Evolutionary conservation across 2,888 invertebrate genomes (phyloP), one percentile per base, ranked within the genome.

Genomic region (Cataglyphis albicans): DNA sequence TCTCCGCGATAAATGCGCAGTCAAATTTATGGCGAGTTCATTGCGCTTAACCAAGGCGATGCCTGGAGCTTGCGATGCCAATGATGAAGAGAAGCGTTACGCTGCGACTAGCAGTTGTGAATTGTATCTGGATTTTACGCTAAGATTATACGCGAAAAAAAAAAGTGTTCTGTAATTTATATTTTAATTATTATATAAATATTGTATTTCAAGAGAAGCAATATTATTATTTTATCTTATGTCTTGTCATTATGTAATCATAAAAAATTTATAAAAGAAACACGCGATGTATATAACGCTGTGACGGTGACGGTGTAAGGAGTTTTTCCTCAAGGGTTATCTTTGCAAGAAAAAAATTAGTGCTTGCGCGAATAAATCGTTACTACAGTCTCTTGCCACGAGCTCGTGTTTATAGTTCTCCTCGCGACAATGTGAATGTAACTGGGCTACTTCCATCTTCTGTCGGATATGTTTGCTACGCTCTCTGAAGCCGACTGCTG

Each of bases 391-490:
- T 63, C 61, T 55, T 44, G 70, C 81, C 80, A 75, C 59, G 75
- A 67, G 52, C 65, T 55, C 64, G 44, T 89, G 87, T 89, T 89
- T 89, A 87, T 84, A 86, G 86, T 86, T 86, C 86, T 88, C 86
- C 86, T 65, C 86, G 83, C 76, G 88, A 89, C 89, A 89, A 89
- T 89, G 89, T 83, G 87, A 89, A 88, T 87, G 89, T 87, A 88
- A 88, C 83, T 85, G 86, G 84, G 85, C 89, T 89, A 84, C 89
- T 88, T 88, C 85, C 88, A 88, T 89, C 88, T 88, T 87, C 89
- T 89, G 85, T 89, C 86, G 87, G 88, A 89, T 89, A 89, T 88
- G 90, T 90, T 89, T 89, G 87, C 89, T 82, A 82, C 89, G 87
- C 84, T 89, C 89, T 89, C 88, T 84, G 87, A 87, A 88, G 83